Conservation (phyloP, 2,113 vertebrate species). For the Lepus americanus region DNA sequence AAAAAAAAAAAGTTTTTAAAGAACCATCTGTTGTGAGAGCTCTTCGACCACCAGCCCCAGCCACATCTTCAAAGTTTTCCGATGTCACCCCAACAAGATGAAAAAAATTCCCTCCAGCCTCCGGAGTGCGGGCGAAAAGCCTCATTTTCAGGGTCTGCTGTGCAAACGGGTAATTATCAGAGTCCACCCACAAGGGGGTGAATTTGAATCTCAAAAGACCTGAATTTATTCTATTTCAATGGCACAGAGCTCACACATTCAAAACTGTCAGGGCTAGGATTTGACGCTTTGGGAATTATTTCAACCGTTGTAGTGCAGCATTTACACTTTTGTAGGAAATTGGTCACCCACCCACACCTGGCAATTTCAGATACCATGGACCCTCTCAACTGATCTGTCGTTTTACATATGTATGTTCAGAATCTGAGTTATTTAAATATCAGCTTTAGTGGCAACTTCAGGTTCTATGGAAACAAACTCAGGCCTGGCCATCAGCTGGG, state of each 20-base stretch:
- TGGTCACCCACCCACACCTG: neutral
- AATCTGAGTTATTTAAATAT: neutral
- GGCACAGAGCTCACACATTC: conserved; percentile 10
- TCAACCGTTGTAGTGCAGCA: neutral
- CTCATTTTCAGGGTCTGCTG: neutral
- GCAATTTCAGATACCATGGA: neutral
- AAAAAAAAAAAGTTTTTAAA: conserved; percentile 63
- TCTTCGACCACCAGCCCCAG: conserved; percentile 45
- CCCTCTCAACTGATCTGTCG: neutral
- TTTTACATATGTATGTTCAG: neutral
- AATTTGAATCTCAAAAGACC: conserved; percentile 77
- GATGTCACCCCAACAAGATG: conserved; percentile 64
- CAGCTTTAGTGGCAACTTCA: neutral
- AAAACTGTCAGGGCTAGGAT: neutral
- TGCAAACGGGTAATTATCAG: conserved; percentile 28
- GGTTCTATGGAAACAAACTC: neutral
- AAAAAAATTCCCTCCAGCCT: conserved; percentile 51
- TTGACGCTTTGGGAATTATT: conserved; percentile 22
- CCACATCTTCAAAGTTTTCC: conserved; percentile 63
- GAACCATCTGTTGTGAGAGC: conserved; percentile 65
- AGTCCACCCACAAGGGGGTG: conserved; percentile 62
- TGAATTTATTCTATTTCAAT: conserved; percentile 63
- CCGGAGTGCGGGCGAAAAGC: neutral
- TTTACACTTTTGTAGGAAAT: neutral
- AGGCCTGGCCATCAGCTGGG: neutral